These are phyloP conservation scores for Musca domestica DNA, from an alignment of 1,140 invertebrate species.

Conservation along the genomic window DNA sequence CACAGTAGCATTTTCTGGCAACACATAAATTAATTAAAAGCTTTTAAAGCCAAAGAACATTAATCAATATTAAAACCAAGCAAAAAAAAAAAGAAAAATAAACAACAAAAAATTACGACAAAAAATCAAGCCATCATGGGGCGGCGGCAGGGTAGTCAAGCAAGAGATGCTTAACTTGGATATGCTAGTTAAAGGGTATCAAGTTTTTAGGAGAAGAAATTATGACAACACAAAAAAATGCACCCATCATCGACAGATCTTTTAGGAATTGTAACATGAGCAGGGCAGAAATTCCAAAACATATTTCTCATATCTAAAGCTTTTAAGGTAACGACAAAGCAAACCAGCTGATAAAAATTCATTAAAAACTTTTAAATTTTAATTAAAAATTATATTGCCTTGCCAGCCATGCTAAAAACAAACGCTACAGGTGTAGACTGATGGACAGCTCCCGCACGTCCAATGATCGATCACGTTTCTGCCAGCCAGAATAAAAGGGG, in stretches of 20 bases:
- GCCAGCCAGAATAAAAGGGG: not conserved
- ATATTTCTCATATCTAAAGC: too few species aligned
- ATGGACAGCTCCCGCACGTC: slow-evolving; percentile 30
- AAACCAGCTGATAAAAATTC: slow-evolving; percentile 52
- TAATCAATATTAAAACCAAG: slow-evolving; percentile 22
- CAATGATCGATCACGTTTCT: slow-evolving; percentile 30
- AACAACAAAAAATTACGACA: not conserved
- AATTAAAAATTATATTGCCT: slow-evolving; percentile 46
- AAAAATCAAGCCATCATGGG: not conserved
- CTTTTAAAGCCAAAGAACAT: slow-evolving; percentile 14
- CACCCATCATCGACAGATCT: too few species aligned
- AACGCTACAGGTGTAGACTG: slow-evolving; percentile 1
- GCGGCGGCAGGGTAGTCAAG: slow-evolving; percentile 28
- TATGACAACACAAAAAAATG: too few species aligned
- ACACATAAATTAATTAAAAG: slow-evolving; percentile 25
- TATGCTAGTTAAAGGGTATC: too few species aligned
- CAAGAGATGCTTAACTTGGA: slow-evolving; percentile 28
- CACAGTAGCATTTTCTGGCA: slow-evolving; percentile 23
- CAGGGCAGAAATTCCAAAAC: too few species aligned
- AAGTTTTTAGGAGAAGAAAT: too few species aligned
- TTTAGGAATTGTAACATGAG: too few species aligned
- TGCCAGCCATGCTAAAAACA: too few species aligned
- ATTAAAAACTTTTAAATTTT: slow-evolving; percentile 54
- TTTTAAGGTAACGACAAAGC: not conserved
- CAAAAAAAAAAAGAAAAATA: not conserved